Base-by-base conservation (phyloP, 2,113 vertebrate genomes). In the Carollia perspicillata region DNA sequence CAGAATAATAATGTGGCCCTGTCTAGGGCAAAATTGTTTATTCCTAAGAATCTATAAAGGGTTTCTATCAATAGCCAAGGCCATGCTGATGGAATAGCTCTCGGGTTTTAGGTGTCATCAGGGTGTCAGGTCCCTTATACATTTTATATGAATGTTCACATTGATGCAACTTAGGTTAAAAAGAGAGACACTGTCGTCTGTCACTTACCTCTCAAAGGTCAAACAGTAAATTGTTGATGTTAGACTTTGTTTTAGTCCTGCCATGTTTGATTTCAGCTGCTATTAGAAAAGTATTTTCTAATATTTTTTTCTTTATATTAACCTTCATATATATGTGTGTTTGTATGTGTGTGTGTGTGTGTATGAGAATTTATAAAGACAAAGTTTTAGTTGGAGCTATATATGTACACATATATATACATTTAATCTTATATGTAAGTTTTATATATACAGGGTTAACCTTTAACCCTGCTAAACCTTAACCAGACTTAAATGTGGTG, bases 1-100 rank as follows among this genome's bases (percentile, higher is more conserved):
- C 3, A 63, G 44, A 96, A 96, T 71, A 86, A 85, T 90, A 72
- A 66, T 95, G 68, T 87, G 28, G 49, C 37, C 18, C n/a, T 93
- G 28, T 92, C 66, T 65, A 80, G 26, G 40, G 40, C 5, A 92
- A 5, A 17, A 51, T 44, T 93, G 65, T 90, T 95, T 90, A 86
- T 92, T 93, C 16, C 65, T 81, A 71, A 77, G 51, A 89, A 86
- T 94, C 37, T 12, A 49, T 65, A 81, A 80, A 84, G n/a, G 68
- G 13, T 40, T 92, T 93, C 65, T 68, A n/a, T 33, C 42, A 95
- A 71, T 42, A 85, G n/a, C 22, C 53, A 81, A 96, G 40, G 16
- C 71, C n/a, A 84, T 33, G 28, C 18, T 60, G 55, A 6, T 8
- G 30, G 6, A 71, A 72, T 28, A 93, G 8, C 40, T 94, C 3